Evolutionary conservation across 1,140 invertebrate genomes (phyloP).

Genomic region (Pseudomyrmex flavicornis): DNA sequence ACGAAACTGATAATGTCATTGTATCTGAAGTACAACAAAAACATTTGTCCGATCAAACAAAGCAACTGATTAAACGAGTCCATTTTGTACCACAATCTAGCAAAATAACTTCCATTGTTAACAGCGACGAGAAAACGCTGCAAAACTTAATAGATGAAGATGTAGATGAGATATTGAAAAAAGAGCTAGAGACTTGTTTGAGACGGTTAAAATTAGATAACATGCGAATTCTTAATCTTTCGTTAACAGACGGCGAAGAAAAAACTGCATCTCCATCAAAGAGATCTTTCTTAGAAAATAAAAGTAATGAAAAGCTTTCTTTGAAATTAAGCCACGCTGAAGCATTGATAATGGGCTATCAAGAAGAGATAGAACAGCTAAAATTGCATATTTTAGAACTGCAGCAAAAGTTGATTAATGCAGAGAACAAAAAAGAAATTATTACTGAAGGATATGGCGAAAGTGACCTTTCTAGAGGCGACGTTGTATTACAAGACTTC

Average conservation of each 20-base stretch:
- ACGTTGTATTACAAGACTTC: constrained; percentile 79
- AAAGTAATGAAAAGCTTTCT: constrained; percentile 78
- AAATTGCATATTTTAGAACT: constrained; percentile 87
- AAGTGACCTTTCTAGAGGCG: constrained; percentile 75
- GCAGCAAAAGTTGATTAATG: constrained; percentile 82
- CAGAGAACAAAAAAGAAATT: constrained; percentile 86
- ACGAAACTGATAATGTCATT: constrained; percentile 22
- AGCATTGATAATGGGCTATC: constrained; percentile 83
- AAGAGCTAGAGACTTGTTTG: constrained; percentile 88
- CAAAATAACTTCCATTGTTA: constrained; percentile 87
- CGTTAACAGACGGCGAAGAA: constrained; percentile 78
- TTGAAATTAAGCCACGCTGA: constrained; percentile 84
- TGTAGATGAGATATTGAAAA: constrained; percentile 86
- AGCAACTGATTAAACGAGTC: constrained; percentile 85
- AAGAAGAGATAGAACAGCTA: constrained; percentile 86
- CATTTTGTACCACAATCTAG: constrained; percentile 89
- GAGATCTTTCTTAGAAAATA: constrained; percentile 64
- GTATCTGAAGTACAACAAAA: neutral
- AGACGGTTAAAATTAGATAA: constrained; percentile 88
- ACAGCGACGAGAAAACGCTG: constrained; percentile 83
- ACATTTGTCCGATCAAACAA: constrained; percentile 1
- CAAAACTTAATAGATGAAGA: constrained; percentile 78
- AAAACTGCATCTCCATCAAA: constrained; percentile 61
- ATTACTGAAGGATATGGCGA: constrained; percentile 88
- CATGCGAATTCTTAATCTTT: constrained; percentile 88